Percentiles rank a stretch among this genome's conserved stretches.
Conservation (phyloP, 2,113 vertebrate species). For the Todiramphus chloris region DNA sequence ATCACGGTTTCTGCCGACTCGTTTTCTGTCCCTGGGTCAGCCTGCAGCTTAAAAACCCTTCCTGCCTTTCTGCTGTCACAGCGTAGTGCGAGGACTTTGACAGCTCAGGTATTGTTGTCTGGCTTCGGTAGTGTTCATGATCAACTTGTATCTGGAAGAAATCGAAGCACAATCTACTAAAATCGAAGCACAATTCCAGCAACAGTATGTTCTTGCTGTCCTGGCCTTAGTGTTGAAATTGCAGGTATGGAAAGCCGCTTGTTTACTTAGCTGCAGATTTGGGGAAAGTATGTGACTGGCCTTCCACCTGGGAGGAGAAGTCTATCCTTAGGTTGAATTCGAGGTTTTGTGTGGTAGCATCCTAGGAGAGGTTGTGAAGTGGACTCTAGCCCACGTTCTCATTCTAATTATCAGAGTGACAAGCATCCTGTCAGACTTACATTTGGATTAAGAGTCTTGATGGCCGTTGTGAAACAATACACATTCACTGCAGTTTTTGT, state of each 20-base stretch:
- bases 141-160: not conserved
- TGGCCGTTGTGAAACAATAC: not conserved
- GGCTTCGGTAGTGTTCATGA: not conserved
- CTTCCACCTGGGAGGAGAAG: not conserved
- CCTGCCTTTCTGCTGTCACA: fast-evolving
- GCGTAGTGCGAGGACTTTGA: fast-evolving
- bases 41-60: not conserved
- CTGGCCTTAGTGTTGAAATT: not conserved
- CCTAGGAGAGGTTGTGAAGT: not conserved
- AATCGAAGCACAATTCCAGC: not conserved
- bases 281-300: not conserved
- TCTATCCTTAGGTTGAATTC: fast-evolving
- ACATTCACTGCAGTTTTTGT: not conserved
- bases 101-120: no score
- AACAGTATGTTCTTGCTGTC: fast-evolving
- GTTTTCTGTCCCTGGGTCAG: not conserved
- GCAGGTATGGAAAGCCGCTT: fast-evolving
- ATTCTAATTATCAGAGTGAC: no score
- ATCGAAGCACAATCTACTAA: not conserved
- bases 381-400: no score
- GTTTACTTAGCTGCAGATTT: not conserved
- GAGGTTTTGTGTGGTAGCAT: not conserved
- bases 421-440: not conserved
- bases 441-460: not conserved
- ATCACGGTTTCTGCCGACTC: not conserved